These are phyloP conservation scores for Aporophyla lueneburgensis DNA, from an alignment of 2,888 invertebrate species.

Conservation along the genomic window DNA sequence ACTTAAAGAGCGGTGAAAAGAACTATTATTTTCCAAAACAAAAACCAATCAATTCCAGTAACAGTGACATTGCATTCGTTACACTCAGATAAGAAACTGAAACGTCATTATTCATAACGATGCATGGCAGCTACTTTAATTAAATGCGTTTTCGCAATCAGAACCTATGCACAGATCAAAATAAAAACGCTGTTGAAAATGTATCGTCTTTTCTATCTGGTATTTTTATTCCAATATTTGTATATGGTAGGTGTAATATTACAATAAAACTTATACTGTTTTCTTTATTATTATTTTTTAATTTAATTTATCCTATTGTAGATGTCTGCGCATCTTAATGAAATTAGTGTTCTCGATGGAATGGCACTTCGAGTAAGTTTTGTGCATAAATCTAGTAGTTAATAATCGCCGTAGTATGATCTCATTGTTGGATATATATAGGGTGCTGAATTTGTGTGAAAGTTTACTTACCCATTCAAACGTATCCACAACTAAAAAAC, in stretches of 20 bases:
- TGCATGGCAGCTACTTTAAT: not conserved
- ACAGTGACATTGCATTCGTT: slow-evolving; percentile 15
- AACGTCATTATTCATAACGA: not conserved
- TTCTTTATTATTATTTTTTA: not conserved
- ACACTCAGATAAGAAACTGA: slow-evolving; percentile 10
- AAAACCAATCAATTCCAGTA: slow-evolving; percentile 7
- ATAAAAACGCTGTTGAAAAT: slow-evolving; percentile 17
- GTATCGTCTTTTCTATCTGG: slow-evolving; percentile 18
- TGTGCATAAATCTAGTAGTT: not conserved
- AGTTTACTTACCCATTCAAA: not conserved
- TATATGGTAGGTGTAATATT: slow-evolving; percentile 19
- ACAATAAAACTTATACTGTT: not conserved
- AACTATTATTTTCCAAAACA: not conserved
- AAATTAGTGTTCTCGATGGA: slow-evolving; percentile 10
- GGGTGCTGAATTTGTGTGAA: not conserved
- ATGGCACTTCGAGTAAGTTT: slow-evolving; percentile 43
- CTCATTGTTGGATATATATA: not conserved
- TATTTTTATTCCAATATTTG: slow-evolving; percentile 22
- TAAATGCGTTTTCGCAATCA: slow-evolving; percentile 9
- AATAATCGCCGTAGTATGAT: not conserved
- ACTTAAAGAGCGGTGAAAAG: not conserved
- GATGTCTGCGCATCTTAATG: slow-evolving; percentile 7
- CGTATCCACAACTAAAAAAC: not conserved
- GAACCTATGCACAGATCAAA: not conserved
- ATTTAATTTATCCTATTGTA: slow-evolving; percentile 4